phyloP scores from a whole-genome alignment of 2,888 invertebrate genomes.

The Flexamia atlantica region DNA sequence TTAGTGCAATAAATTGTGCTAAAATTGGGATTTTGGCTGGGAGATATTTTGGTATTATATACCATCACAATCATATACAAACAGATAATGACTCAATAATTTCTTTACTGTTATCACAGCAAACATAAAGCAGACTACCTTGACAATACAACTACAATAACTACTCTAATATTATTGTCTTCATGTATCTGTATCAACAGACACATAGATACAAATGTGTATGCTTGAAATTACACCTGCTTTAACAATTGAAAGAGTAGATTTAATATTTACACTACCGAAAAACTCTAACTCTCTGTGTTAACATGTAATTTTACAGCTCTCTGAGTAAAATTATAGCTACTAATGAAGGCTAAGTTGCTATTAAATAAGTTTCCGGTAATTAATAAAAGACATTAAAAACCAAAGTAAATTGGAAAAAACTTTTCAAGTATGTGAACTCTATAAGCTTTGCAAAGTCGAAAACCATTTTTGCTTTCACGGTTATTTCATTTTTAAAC shows the following conservation, averaged over 20 bases:
- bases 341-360: too few relatives aligned
- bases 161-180: slow-evolving; percentile 16
- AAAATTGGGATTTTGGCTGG: slow-evolving; percentile 7
- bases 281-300: too few relatives aligned
- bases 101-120: slow-evolving; percentile 15
- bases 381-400: too few relatives aligned
- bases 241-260: not conserved
- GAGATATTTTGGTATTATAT: slow-evolving; percentile 12
- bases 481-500: too few relatives aligned
- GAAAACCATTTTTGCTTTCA: too few relatives aligned
- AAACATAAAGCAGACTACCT: not conserved
- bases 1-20: not conserved
- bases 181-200: slow-evolving; percentile 11
- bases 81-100: not conserved
- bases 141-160: not conserved
- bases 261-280: not conserved
- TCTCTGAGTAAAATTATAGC: too few relatives aligned
- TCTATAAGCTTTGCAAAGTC: too few relatives aligned
- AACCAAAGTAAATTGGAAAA: too few relatives aligned
- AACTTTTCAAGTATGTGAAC: too few relatives aligned
- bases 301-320: too few relatives aligned
- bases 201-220: not conserved
- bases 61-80: slow-evolving; percentile 24
- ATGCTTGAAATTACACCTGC: not conserved
- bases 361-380: too few relatives aligned